phyloP scores from a whole-genome alignment of 2,113 vertebrate genomes.

The Microcebus ravelobensis region DNA sequence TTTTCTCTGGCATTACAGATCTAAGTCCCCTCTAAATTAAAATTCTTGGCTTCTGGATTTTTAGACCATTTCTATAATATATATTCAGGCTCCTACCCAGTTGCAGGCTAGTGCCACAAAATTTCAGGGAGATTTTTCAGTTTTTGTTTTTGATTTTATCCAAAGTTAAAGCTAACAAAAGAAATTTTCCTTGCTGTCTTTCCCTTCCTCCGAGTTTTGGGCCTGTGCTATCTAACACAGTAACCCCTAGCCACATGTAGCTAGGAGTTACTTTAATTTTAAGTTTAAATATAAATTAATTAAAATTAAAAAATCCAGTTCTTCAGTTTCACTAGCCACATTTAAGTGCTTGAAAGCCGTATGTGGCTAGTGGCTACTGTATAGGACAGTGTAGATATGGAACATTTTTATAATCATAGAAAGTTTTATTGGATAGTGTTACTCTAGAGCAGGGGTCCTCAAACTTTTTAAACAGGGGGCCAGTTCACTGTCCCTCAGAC shows the following conservation, averaged over 20 bases:
- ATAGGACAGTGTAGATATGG: not conserved
- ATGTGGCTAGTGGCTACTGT: not conserved
- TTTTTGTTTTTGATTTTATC: not conserved
- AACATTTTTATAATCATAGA: not conserved
- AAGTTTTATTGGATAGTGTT: not conserved
- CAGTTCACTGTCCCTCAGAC: too few relatives aligned
- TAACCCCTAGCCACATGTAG: not conserved
- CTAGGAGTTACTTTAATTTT: not conserved
- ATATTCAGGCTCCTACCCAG: not conserved
- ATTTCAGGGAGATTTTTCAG: not conserved
- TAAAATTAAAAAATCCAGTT: not conserved
- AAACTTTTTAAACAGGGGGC: too few relatives aligned
- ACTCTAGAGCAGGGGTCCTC: not conserved
- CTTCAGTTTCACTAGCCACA: not conserved
- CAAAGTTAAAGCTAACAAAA: not conserved
- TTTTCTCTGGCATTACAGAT: not conserved
- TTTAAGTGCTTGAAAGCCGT: slow-evolving; percentile 4
- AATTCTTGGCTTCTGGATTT: slow-evolving; percentile 7
- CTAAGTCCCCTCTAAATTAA: not conserved
- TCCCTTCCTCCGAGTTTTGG: not conserved
- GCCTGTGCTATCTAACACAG: not conserved
- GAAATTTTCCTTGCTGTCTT: not conserved
- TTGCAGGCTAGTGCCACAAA: not conserved
- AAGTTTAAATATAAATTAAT: not conserved
- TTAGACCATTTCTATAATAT: not conserved